Base-by-base conservation (phyloP, 2,888 invertebrate species). In the Incurvaria masculella region DNA sequence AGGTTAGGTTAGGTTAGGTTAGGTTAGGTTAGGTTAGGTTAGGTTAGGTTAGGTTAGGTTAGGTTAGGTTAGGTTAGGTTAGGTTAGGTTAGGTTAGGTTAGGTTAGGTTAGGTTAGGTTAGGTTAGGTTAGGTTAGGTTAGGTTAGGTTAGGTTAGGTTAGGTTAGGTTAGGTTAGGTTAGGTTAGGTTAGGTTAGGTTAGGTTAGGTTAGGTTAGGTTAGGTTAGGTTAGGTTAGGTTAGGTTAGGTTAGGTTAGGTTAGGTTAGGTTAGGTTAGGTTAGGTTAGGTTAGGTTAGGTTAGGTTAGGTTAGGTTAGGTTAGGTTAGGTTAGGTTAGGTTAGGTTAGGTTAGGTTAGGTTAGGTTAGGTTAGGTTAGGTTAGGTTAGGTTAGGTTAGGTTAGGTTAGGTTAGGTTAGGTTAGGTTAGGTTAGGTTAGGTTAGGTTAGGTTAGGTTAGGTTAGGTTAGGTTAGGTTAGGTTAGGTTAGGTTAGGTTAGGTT, bases 1-100 rank as follows among this genome's bases (percentile, higher is more conserved):
- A 43, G 43, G 19, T 43, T 43, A 43, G 43, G 43, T 43, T 20
- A 43, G 17, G 19, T 43, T 43, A 43, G 43, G 43, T 43, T 20
- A 43, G 43, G 19, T 43, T 43, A 43, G 43, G 43, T 43, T 20
- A 43, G 43, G 19, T 43, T 43, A 43, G 43, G 43, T 43, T 20
- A 43, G 43, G 19, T 43, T 43, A 43, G 43, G 43, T 43, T 20
- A 43, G 43, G 19, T 43, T 27, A 43, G 43, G 43, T 43, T 20
- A 43, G 43, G 19, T 43, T 43, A 43, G 43, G 43, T 43, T 20
- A 43, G 43, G 19, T 43, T 43, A 43, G 43, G 43, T 43, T 20
- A 43, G 43, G 19, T 43, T 27, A 27, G 43, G 43, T 43, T 20
- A 43, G 43, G 19, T 43, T 43, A 43, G 43, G 43, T 43, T 20